Evolutionary conservation across 2,113 vertebrate genomes (phyloP).

Genomic region (Scomber colias): DNA sequence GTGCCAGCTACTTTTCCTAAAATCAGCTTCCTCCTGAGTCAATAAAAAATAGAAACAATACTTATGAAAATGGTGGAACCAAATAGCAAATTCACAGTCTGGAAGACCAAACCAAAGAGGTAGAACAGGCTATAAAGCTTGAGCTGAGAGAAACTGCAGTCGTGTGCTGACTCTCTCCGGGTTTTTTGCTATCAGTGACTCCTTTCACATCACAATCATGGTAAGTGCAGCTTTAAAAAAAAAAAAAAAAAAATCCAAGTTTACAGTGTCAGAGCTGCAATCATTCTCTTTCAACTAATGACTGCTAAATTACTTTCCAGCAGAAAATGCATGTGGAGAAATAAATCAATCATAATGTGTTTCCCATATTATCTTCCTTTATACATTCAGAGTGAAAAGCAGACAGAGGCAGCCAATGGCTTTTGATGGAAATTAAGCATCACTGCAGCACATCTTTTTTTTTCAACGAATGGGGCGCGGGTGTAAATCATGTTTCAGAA

Average conservation of each 20-base stretch:
- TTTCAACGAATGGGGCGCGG: conserved; percentile 15
- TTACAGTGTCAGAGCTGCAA: conserved; percentile 2
- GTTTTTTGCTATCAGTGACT: too few relatives aligned
- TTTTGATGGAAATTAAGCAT: conserved; percentile 43
- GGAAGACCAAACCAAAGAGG: background rate
- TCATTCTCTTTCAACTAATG: conserved; percentile 34
- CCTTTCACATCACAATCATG: background rate
- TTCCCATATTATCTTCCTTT: conserved; percentile 20
- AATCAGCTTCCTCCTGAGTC: background rate
- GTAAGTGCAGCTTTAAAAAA: conserved; percentile 6
- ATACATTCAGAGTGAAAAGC: background rate
- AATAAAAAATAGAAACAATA: background rate
- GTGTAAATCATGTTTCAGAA: conserved; percentile 6
- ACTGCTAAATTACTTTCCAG: conserved; percentile 29
- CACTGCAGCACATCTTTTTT: conserved; percentile 7
- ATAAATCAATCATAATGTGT: conserved; percentile 27
- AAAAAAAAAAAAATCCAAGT: background rate
- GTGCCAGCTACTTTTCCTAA: background rate
- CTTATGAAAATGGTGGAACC: background rate
- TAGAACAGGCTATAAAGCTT: background rate
- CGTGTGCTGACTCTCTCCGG: background rate
- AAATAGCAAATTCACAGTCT: too few relatives aligned
- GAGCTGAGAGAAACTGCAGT: background rate
- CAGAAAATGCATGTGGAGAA: conserved; percentile 13
- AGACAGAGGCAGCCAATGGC: conserved; percentile 9